phyloP scores from a whole-genome alignment of 1,140 invertebrate species.

The Lasioglossum baleicum region DNA sequence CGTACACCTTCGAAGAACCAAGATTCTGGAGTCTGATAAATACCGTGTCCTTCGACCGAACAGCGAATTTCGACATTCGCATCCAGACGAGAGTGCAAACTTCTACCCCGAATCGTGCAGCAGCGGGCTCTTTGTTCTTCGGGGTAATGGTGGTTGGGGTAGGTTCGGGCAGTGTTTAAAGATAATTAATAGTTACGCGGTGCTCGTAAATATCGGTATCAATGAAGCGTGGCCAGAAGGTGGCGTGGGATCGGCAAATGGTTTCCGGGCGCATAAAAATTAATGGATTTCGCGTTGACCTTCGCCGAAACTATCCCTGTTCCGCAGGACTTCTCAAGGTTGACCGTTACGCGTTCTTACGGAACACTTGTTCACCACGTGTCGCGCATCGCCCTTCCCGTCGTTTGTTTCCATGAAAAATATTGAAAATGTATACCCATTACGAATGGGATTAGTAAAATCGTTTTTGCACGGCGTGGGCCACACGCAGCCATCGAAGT shows the following conservation, averaged over 20 bases:
- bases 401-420: too few species aligned
- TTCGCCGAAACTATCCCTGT: slow-evolving; percentile 39
- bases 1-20: not conserved
- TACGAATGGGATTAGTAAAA: too few species aligned
- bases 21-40: not conserved
- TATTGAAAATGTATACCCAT: too few species aligned
- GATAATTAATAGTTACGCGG: slow-evolving; percentile 73
- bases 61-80: not conserved
- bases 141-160: slow-evolving; percentile 59
- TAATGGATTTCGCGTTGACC: slow-evolving; percentile 62
- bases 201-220: slow-evolving; percentile 66
- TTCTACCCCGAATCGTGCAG: slow-evolving; percentile 19
- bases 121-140: slow-evolving; percentile 45
- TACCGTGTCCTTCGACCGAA: not conserved
- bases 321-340: slow-evolving; percentile 37
- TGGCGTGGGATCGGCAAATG: slow-evolving; percentile 61
- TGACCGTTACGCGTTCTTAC: slow-evolving; percentile 17
- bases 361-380: slow-evolving; percentile 21
- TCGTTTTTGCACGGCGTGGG: too few species aligned
- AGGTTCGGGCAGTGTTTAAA: slow-evolving; percentile 66
- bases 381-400: not conserved
- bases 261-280: slow-evolving; percentile 69
- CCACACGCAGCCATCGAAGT: too few species aligned
- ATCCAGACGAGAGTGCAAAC: not conserved
- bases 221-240: slow-evolving; percentile 67